Evolutionary conservation across 1,140 invertebrate genomes (phyloP).

Genomic region (Epicauta chinensis): DNA sequence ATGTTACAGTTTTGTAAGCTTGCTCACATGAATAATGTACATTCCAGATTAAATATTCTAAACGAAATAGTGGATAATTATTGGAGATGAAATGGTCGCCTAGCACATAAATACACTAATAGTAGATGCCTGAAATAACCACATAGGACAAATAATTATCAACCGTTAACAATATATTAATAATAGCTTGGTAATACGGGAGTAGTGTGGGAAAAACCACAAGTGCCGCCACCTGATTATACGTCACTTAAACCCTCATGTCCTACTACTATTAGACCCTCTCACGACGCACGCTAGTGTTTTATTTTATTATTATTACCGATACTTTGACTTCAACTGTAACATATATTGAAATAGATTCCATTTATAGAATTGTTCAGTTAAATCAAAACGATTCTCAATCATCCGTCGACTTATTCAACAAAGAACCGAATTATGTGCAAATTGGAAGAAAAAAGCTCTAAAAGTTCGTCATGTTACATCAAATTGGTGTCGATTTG

Average conservation of each 20-base stretch:
- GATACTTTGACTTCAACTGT: too few species aligned
- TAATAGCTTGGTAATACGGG: constrained; percentile 38
- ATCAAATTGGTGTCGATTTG: too few species aligned
- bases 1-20: too few species aligned
- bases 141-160: constrained; percentile 33
- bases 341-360: too few species aligned
- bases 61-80: background rate
- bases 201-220: constrained; percentile 39
- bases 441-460: too few species aligned
- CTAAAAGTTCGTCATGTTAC: too few species aligned
- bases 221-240: constrained; percentile 42
- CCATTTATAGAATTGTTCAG: too few species aligned
- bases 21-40: too few species aligned
- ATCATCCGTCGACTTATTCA: too few species aligned
- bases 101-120: constrained; percentile 11
- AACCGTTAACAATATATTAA: constrained; percentile 41
- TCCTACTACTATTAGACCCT: constrained; percentile 34
- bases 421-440: too few species aligned
- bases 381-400: too few species aligned
- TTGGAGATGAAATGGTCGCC: constrained; percentile 1
- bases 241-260: constrained; percentile 38
- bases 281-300: constrained; percentile 28
- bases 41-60: too few species aligned
- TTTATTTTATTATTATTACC: constrained; percentile 8
- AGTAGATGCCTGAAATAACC: constrained; percentile 11